These are phyloP conservation scores for Bubo blakistoni DNA, from an alignment of 2,113 vertebrate species.

Conservation along the genomic window DNA sequence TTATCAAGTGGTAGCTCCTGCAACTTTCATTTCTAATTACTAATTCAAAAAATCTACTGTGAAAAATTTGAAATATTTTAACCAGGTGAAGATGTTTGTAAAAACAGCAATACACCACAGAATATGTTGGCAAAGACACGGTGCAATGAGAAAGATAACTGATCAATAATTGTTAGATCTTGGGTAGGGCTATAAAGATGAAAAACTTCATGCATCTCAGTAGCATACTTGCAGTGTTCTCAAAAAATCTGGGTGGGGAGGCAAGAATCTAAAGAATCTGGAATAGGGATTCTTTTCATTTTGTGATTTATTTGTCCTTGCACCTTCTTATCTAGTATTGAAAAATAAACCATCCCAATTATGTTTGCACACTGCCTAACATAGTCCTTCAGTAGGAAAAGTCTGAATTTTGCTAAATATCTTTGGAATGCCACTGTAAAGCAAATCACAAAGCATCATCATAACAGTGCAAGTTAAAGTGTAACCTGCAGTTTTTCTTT, in stretches of 20 bases:
- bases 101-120: not conserved
- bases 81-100: not conserved
- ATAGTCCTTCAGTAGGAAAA: not conserved
- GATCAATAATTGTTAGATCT: not conserved
- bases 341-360: not conserved
- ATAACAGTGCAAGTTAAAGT: not conserved
- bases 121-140: not conserved
- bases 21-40: not conserved
- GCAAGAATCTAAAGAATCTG: slow-evolving; percentile 31
- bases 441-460: not conserved
- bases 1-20: not conserved
- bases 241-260: slow-evolving; percentile 17
- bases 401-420: not conserved
- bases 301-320: not conserved
- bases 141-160: not conserved
- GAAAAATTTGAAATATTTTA: not conserved
- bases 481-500: not conserved
- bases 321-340: not conserved
- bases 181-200: not conserved
- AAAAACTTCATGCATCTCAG: not conserved
- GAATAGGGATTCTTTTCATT: not conserved
- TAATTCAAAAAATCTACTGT: not conserved
- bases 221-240: not conserved
- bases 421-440: not conserved
- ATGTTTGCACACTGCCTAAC: not conserved